phyloP scores from a whole-genome alignment of 2,113 vertebrate species.

The Petroica traversi region DNA sequence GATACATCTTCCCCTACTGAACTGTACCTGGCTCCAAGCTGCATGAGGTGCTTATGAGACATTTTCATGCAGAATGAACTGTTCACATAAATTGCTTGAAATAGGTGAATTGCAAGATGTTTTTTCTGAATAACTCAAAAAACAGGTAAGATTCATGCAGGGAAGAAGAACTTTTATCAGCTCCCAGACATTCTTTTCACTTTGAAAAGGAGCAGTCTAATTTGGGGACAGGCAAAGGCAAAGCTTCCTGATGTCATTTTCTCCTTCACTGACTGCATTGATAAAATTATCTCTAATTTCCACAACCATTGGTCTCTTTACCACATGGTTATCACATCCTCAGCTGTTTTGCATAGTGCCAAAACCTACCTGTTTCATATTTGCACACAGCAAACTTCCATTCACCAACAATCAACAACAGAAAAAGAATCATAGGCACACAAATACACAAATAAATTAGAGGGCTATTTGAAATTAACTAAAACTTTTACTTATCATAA shows the following conservation, averaged over 20 bases:
- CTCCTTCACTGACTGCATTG: slow-evolving; percentile 11
- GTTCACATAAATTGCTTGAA: neutral
- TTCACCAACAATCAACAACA: neutral
- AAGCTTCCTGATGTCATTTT: slow-evolving; percentile 6
- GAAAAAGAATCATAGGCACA: neutral
- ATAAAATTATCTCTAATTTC: slow-evolving; percentile 32
- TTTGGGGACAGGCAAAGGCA: neutral
- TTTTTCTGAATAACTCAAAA: neutral
- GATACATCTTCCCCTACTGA: neutral
- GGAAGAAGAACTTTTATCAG: slow-evolving; percentile 5
- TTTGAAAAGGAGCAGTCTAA: neutral
- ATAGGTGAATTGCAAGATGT: neutral
- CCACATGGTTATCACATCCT: neutral
- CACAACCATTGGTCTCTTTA: neutral
- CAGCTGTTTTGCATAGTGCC: neutral
- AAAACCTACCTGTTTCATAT: neutral
- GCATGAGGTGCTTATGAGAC: neutral
- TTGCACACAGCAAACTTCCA: neutral
- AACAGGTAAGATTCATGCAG: neutral
- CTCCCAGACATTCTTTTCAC: neutral
- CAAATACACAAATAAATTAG: neutral
- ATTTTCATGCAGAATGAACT: neutral
- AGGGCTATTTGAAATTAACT: neutral
- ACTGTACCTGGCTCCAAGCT: neutral
- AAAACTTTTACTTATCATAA: neutral